Conservation (phyloP, 2,113 vertebrate species). For the Rhinichthys klamathensis region DNA sequence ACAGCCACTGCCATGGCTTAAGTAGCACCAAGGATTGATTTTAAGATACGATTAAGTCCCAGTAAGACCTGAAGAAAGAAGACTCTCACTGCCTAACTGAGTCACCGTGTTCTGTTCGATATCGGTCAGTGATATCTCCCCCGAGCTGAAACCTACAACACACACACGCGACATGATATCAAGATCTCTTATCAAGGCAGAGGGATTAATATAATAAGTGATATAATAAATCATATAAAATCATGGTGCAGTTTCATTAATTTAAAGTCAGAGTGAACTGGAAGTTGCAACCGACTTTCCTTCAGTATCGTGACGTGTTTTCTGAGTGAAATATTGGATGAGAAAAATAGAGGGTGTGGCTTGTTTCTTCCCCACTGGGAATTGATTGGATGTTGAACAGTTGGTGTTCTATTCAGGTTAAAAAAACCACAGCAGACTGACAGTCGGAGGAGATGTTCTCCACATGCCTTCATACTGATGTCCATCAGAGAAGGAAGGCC, state of each 20-base stretch:
- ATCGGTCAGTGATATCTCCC: constrained; percentile 28
- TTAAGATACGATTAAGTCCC: constrained; percentile 37
- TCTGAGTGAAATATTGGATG: too few relatives aligned
- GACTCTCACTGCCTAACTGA: not conserved
- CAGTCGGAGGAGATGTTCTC: too few relatives aligned
- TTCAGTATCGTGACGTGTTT: too few relatives aligned
- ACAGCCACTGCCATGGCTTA: constrained; percentile 14
- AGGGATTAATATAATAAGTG: constrained; percentile 57
- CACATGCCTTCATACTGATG: too few relatives aligned
- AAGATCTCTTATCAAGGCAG: constrained; percentile 49
- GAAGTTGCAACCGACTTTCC: too few relatives aligned
- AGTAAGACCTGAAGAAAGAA: constrained; percentile 3
- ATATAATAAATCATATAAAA: constrained; percentile 2
- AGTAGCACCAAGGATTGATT: constrained; percentile 38
- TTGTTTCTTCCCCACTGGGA: too few relatives aligned
- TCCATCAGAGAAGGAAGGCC: too few relatives aligned
- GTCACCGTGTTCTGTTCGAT: constrained; percentile 8
- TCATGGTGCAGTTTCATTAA: constrained; percentile 32
- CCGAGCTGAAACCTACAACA: constrained; percentile 28
- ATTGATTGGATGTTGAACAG: too few relatives aligned
- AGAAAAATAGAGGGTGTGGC: too few relatives aligned
- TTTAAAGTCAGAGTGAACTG: too few relatives aligned
- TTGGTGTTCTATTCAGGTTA: too few relatives aligned
- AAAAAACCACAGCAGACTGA: too few relatives aligned
- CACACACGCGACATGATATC: constrained; percentile 43